Evolutionary conservation across 2,113 vertebrate genomes (phyloP), one percentile per base, ranked within the genome.

Genomic region (Aspiorhynchus laticeps): DNA sequence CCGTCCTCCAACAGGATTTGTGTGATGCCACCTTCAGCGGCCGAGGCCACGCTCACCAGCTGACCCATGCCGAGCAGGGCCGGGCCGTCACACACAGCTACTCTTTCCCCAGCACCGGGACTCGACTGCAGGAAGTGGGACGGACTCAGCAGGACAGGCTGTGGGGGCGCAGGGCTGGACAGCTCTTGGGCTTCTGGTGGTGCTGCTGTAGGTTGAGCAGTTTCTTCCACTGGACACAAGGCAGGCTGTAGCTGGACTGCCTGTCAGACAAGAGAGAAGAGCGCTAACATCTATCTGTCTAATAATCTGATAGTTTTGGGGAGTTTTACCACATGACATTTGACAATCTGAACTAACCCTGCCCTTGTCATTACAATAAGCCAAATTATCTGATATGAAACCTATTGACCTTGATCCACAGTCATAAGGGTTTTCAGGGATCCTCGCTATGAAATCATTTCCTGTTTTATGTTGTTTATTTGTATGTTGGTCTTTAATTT

Each of bases 1-100:
- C 91, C 89, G 17, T 95, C 93, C 89, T 92, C 94, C 91, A 96
- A 28, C 43, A 96, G 89, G 91, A 95, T 94, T 28, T 92, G 94
- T 53, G 86, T 65, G 56, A 93, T 86, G 73, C 85, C 91, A 89
- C 90, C 90, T 86, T 93, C 91, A 6, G 91, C 89, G 33, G 88
- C 90, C 33, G 88, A 87, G 84, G 86, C 93, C 83, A 89, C 91
- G 82, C 93, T 92, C 5, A 94, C 90, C 85, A 95, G 78, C 61
- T 94, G 95, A 74, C 93, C 90, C 91, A 95, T 51, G 79, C 92
- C 84, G 69, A 93, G 67, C 51, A 94, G 76, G n/a, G 83, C 91
- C 33, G 92, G 92, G 65, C 91, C 91, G 65, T 91, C 94, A 56
- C 93, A 86, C 63, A 15, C 89, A 83, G 92, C 84, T 0, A 85